Conservation (phyloP, 2,888 invertebrate genomes). For the Athetis lepigone region DNA sequence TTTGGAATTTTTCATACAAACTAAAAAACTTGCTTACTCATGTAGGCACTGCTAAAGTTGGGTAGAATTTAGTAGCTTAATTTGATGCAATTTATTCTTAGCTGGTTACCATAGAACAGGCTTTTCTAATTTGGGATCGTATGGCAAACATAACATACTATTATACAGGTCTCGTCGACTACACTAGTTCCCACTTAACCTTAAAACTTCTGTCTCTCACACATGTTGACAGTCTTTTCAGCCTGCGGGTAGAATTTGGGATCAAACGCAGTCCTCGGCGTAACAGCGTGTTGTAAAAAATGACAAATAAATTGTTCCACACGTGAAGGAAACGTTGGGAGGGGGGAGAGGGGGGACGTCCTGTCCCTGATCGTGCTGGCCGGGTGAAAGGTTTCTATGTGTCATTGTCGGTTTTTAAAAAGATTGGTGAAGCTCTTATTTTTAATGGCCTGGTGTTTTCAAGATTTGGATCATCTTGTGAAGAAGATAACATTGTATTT, state of each 20-base stretch:
- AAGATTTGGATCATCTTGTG: neutral
- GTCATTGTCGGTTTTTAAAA: conserved; percentile 8
- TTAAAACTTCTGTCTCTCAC: conserved; percentile 36
- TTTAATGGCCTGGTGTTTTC: neutral
- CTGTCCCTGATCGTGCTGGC: conserved; percentile 18
- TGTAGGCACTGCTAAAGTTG: no score
- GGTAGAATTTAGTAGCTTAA: no score
- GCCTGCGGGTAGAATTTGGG: conserved; percentile 53
- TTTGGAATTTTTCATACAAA: no score
- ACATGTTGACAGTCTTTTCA: conserved; percentile 9
- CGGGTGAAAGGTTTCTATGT: conserved; percentile 6
- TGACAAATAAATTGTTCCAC: conserved; percentile 59
- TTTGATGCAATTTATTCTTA: no score
- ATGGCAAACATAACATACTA: no score
- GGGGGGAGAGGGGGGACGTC: neutral
- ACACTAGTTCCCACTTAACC: conserved; percentile 13
- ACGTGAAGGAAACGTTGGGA: conserved; percentile 3
- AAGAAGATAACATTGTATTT: neutral
- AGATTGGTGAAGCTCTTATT: neutral
- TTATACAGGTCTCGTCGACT: no score
- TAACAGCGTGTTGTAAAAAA: conserved; percentile 52
- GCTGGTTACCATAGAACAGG: no score
- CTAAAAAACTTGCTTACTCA: no score
- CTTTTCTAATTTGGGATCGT: no score
- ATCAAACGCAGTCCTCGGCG: conserved; percentile 50